Evolutionary conservation across 2,113 vertebrate species (phyloP), one percentile per base, ranked within the genome.

Genomic region (Erpornis zantholeuca): DNA sequence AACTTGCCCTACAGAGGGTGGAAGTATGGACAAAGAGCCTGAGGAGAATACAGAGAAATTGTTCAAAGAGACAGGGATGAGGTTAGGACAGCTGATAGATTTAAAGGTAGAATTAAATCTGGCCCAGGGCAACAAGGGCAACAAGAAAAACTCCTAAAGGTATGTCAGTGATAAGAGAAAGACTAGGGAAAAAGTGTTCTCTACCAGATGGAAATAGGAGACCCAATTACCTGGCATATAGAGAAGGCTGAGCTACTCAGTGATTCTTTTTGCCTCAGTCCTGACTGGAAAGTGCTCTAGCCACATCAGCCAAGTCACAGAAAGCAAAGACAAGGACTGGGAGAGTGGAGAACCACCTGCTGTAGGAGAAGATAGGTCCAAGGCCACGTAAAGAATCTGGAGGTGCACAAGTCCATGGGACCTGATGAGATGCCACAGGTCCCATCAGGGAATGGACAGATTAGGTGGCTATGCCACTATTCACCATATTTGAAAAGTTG

Each of bases 1-100:
- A 52, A 59, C 2, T 57, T 0, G 0, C 8, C 22, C 15, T 19
- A 33, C 27, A 59, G 15, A 73, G 12, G 5, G 22, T 52, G 10
- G 15, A 57, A 65, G 33, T 3, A 33, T 9, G 12, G 31, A 52
- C 36, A 52, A 65, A 42, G 20, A 65, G 21, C 7, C 31, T 59
- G 8, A 59, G 12, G 11, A 57, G 21, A 65, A 44, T 20, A 73
- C 2, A n/a, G 28, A 72, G 23, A 73, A 73, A 73, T 36, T 44
- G 18, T 59, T 64, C 28, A 44, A 52, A 36, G 10, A 57, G 33
- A 33, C 4, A 81, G 23, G 16, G 19, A n/a, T 29, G 18, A 45
- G 35, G 25, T 27, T 57, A 57, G 25, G 25, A 79, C 49, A 72
- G 36, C 15, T 11, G 33, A 59, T 24, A 72, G 25, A 54, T 56